phyloP scores from a whole-genome alignment of 2,113 vertebrate genomes.

The Chaetodon trifascialis region DNA sequence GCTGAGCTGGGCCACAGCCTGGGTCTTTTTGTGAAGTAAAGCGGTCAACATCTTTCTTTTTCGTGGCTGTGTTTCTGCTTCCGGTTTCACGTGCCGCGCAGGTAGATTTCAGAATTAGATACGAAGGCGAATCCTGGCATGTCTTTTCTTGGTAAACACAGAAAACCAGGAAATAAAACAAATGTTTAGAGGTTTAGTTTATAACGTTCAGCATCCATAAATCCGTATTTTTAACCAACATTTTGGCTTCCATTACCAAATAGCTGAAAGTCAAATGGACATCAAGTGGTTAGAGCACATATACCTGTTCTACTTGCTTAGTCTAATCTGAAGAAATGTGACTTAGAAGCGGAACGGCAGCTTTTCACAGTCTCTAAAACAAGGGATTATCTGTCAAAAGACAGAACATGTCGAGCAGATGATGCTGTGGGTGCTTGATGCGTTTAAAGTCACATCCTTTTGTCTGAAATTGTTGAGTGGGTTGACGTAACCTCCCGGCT shows the following conservation, averaged over 20 bases:
- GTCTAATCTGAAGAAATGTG: not conserved
- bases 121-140: not conserved
- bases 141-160: not conserved
- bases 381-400: not conserved
- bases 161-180: not conserved
- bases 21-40: not conserved
- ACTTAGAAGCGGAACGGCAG: not conserved
- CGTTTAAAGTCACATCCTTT: not conserved
- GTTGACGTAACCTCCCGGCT: constrained; percentile 13
- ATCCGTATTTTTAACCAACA: not conserved
- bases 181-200: not conserved
- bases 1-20: no score
- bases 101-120: not conserved
- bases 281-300: not conserved
- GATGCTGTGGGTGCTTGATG: not conserved
- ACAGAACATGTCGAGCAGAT: no score
- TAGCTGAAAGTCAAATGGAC: not conserved
- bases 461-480: not conserved
- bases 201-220: not conserved
- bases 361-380: not conserved
- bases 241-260: no score
- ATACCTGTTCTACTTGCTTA: not conserved
- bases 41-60: not conserved
- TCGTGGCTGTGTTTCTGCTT: not conserved
- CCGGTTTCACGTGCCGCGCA: not conserved